phyloP scores from a whole-genome alignment of 2,113 vertebrate genomes.

The Heterotilapia buettikoferi region DNA sequence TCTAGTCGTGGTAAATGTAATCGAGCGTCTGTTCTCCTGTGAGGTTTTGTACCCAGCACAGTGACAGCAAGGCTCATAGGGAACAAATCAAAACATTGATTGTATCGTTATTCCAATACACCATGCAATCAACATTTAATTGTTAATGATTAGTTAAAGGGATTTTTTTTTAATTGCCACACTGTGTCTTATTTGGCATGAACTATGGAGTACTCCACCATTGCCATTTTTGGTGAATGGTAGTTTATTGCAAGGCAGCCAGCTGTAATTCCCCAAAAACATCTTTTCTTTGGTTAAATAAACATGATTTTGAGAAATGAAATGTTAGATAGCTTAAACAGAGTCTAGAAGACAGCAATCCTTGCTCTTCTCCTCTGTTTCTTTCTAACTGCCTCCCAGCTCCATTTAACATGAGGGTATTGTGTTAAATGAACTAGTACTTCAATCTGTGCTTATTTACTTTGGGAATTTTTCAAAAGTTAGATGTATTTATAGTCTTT shows the following conservation, averaged over 20 bases:
- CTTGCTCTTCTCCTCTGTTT: not conserved
- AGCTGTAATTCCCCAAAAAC: not conserved
- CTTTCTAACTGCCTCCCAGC: not conserved
- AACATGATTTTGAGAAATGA: not conserved
- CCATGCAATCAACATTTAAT: not conserved
- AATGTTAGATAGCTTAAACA: not conserved
- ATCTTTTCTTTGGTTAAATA: not conserved
- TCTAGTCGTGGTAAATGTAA: not conserved
- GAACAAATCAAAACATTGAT: not conserved
- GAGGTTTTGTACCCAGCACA: not conserved
- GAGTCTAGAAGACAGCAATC: not conserved
- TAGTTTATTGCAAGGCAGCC: not conserved
- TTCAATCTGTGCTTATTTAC: not conserved
- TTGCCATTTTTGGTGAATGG: not conserved
- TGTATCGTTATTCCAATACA: not conserved
- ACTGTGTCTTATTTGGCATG: not conserved
- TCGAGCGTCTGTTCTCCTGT: not conserved
- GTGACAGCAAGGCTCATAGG: not conserved
- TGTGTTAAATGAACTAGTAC: not conserved
- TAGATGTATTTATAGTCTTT: not conserved
- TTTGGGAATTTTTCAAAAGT: not conserved
- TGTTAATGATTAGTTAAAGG: not conserved
- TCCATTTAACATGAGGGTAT: not conserved
- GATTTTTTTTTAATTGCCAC: not conserved
- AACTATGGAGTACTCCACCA: not conserved